phyloP scores from a whole-genome alignment of 2,113 vertebrate genomes.

The Pagrus major region DNA sequence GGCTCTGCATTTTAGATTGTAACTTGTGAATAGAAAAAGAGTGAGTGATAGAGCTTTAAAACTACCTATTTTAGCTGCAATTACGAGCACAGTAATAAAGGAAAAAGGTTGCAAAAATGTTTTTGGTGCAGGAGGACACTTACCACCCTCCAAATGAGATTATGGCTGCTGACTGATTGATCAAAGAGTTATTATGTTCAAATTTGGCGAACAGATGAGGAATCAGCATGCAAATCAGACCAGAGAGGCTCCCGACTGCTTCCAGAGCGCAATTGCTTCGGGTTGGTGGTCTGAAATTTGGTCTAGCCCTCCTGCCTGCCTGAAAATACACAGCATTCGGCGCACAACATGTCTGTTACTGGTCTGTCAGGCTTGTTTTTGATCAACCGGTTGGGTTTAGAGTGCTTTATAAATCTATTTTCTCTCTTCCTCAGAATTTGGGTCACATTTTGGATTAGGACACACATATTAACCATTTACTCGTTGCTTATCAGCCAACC shows the following conservation, averaged over 20 bases:
- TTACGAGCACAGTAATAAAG: conserved; percentile 8
- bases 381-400: background rate
- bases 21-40: conserved; percentile 14
- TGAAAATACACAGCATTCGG: conserved; percentile 28
- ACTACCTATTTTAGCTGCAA: conserved; percentile 6
- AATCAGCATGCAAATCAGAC: conserved; percentile 57
- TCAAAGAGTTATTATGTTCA: conserved; percentile 45
- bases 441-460: no score
- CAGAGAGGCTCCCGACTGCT: conserved; percentile 44
- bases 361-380: conserved; percentile 8
- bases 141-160: conserved; percentile 32
- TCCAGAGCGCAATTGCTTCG: conserved; percentile 27
- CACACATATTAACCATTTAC: no score
- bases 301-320: conserved; percentile 1
- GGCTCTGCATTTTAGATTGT: conserved; percentile 34
- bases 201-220: conserved; percentile 40
- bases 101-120: conserved; percentile 8
- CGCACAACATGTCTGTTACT: background rate
- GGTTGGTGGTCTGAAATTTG: conserved; percentile 26
- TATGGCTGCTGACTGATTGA: conserved; percentile 55
- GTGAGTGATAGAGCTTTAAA: background rate
- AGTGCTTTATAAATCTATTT: conserved; percentile 2
- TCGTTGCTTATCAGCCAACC: no score
- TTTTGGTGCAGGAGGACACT: conserved; percentile 18
- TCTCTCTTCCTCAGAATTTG: no score